Evolutionary conservation across 2,113 vertebrate genomes (phyloP), one percentile per base, ranked within the genome.

Genomic region (Carettochelys insculpta): DNA sequence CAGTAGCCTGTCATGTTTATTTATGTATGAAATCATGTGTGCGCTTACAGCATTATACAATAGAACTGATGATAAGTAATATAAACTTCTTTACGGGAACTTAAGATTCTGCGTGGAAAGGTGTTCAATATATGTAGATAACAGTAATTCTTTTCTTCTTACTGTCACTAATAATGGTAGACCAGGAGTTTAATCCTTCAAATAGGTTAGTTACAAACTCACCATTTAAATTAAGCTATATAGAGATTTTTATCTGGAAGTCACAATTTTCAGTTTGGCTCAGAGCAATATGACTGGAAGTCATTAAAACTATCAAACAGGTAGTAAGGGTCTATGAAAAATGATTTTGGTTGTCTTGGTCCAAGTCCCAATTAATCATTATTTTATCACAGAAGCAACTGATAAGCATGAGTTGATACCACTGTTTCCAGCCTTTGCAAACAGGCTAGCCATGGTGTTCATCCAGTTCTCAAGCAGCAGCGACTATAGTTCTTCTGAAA

Each of bases 21-120:
- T 77, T 88, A 43, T 90, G 48, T 75, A 3, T 82, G 48, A 88
- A 90, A 41, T 73, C 82, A 10, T 6, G 29, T 16, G 31, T 81
- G 78, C 2, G 20, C 83, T 93, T 75, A 22, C 54, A 58, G 27
- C 3, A 3, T 14, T 76, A 27, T 87, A 48, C 53, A 92, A 41
- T 54, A 97, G 79, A 88, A 95, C 84, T 80, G 94, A 92, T 92
- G 93, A 91, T 81, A 94, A 96, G 88, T 92, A 93, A 93, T 91
- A 94, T 38, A 29, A 16, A 47, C 45, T 94, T 43, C 88, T 86
- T 25, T 25, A n/a, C 53, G 87, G 68, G 31, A 78, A 19, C 54
- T 51, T 38, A 95, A 58, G 14, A 27, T 90, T 92, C 80, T 94
- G 81, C 89, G 94, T 95, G 80, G 19, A 54, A 85, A 3, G 20